Conservation (phyloP, 2,113 vertebrate genomes). For the Cygnus atratus region DNA sequence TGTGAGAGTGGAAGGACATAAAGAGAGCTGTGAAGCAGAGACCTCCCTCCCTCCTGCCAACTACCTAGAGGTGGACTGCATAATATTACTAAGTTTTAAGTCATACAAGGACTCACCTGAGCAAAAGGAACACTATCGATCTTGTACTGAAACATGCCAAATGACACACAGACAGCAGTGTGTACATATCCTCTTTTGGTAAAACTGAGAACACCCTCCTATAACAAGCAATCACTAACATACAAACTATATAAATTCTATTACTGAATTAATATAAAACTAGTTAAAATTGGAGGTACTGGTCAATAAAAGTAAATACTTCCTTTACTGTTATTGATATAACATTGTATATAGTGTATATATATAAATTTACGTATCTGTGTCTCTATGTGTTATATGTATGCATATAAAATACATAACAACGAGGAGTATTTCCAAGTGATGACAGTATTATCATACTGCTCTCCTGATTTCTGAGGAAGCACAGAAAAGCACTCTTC, state of each 20-base stretch:
- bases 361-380: accelerated
- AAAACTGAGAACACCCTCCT: neutral
- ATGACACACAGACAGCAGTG: neutral
- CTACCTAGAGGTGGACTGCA: neutral
- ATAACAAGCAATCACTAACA: neutral
- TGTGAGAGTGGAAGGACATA: neutral
- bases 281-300: neutral
- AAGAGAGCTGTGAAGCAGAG: neutral
- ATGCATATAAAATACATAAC: neutral
- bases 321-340: neutral
- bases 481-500: neutral
- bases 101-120: neutral
- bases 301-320: neutral
- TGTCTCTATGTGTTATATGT: neutral
- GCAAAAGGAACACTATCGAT: neutral
- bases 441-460: neutral
- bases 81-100: neutral
- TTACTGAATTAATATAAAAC: neutral
- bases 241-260: neutral
- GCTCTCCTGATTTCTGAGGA: neutral
- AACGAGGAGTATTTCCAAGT: neutral
- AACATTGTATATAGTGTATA: accelerated
- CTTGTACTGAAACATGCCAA: neutral
- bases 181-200: neutral
- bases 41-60: neutral